These are phyloP conservation scores for Tenualosa thibaudeaui DNA, from an alignment of 2,797 vertebrate genomes.

Conservation along the genomic window DNA sequence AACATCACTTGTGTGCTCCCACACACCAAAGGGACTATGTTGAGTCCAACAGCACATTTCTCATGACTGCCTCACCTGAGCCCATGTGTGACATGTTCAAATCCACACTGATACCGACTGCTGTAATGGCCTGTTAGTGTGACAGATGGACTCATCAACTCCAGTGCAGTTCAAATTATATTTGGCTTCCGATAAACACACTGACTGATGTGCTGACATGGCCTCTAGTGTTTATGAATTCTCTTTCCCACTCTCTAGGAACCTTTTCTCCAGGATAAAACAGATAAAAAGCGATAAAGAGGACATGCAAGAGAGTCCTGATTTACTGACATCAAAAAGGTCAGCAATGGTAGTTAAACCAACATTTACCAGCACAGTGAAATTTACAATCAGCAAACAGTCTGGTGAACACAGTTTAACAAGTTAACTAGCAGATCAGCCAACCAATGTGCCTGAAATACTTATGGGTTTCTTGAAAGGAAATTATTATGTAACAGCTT, in stretches of 20 bases:
- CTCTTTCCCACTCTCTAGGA: background rate
- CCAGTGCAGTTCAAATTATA: background rate
- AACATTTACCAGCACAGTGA: background rate
- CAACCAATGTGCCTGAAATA: background rate
- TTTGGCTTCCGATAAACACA: background rate
- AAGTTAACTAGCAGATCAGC: background rate
- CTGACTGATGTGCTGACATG: background rate
- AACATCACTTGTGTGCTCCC: background rate
- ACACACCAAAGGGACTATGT: background rate
- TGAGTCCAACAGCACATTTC: background rate
- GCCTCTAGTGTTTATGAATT: background rate
- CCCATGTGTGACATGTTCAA: background rate
- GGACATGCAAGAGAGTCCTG: background rate
- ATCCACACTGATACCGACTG: background rate
- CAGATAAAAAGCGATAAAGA: background rate
- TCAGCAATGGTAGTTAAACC: background rate
- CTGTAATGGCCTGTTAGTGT: background rate
- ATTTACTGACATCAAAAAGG: background rate
- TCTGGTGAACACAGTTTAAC: background rate
- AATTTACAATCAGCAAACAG: background rate
- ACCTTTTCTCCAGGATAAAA: background rate
- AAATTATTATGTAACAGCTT: background rate
- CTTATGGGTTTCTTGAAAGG: background rate
- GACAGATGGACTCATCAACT: conserved; percentile 1
- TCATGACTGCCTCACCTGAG: background rate